These are phyloP conservation scores for Cliona cf. orientalis DNA, from an alignment of 37 sponge, comb jelly and placozoan species.

Conservation along the genomic window DNA sequence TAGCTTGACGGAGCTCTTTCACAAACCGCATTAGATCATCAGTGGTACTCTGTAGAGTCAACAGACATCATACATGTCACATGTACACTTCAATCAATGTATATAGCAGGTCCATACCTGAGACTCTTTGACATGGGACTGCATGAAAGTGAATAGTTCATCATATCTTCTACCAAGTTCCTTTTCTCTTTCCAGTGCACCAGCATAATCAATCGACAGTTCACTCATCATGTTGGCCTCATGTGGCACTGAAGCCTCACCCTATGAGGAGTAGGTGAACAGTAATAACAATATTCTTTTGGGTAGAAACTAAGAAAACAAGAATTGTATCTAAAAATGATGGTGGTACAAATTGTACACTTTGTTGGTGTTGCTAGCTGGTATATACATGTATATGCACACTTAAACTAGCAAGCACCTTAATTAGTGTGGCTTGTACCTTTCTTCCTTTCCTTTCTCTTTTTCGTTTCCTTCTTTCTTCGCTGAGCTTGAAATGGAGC, in stretches of 20 bases:
- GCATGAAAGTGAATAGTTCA: slow-evolving; percentile 70
- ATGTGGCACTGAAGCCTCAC: slow-evolving; percentile 14
- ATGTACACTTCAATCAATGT: neutral
- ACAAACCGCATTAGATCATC: slow-evolving; percentile 85
- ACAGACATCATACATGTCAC: neutral
- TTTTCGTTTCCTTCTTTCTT: slow-evolving; percentile 51
- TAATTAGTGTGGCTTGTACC: neutral
- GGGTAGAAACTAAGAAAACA: neutral
- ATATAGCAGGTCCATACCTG: slow-evolving; percentile 40
- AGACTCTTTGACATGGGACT: slow-evolving; percentile 55
- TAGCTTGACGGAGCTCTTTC: slow-evolving; percentile 73
- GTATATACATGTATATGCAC: neutral
- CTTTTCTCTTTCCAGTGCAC: slow-evolving; percentile 66
- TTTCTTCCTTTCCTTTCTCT: slow-evolving; percentile 35
- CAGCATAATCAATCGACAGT: slow-evolving; percentile 44
- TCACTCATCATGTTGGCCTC: slow-evolving; percentile 48
- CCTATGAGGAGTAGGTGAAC: neutral
- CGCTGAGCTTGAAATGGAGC: slow-evolving; percentile 30
- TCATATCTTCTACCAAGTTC: slow-evolving; percentile 52
- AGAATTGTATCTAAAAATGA: neutral
- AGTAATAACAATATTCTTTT: too few species aligned
- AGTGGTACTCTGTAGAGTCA: slow-evolving; percentile 50
- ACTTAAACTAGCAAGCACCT: neutral
- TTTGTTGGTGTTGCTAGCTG: neutral
- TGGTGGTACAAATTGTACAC: neutral